Base-by-base conservation (phyloP, 1,140 invertebrate genomes). In the Scaptomyza montana region DNA sequence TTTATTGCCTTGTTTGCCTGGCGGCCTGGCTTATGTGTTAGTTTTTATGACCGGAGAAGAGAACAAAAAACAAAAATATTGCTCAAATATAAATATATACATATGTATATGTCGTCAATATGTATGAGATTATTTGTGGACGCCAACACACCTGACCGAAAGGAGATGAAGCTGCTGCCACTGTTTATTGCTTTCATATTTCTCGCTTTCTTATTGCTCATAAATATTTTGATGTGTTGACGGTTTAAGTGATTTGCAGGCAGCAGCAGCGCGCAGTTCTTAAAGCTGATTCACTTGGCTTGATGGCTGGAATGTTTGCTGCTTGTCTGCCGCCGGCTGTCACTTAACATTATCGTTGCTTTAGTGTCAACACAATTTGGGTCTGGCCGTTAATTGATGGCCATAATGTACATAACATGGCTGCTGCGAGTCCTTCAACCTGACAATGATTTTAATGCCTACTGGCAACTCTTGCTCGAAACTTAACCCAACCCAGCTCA, bases 371-470 rank as follows among this genome's bases (percentile, higher is more conserved):
- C 79, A 79, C 55, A 77, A 87, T 82, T 87, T 89, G 66, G 68
- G 64, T 65, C 63, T 62, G 72, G 46, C 55, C 68, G 79, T 73
- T 87, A 87, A 89, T 87, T 89, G 78, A 87, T 86, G 78, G 78
- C 71, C 71, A 75, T 86, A 81, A 84, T 84, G 80, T 73, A 77
- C 49, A 80, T 68, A 77, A 73, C 55, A 51, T 74, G 60, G 30
- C 67, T 60, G 57, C 76, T 59, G 56, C 19, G 33, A 25, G 47
- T 41, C 9, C 25, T 62, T 49, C 21, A 28, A 39, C 50, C 63
- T 85, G 84, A 89, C 84, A 89, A 85, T 89, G 80, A 89, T 89
- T 89, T 89, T 89, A 89, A 89, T 89, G 73, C 39, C 56, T n/a
- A 30, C 30, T 54, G 74, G 80, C 77, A 89, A 67, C 77, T 53